Evolutionary conservation across 2,888 invertebrate species (phyloP).

Genomic region (Tachina fera): DNA sequence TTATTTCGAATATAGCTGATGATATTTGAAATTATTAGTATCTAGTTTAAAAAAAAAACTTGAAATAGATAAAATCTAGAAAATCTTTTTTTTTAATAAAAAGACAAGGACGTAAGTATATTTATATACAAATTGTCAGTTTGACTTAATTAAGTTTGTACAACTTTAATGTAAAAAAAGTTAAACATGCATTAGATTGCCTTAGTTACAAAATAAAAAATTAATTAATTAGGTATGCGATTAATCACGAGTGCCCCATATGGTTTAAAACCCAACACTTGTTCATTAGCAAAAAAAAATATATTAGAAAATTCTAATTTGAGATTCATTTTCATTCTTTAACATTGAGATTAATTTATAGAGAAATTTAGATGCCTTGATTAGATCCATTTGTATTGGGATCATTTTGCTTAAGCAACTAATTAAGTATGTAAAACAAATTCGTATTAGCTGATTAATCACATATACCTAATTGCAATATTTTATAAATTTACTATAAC

Average conservation of each 20-base stretch:
- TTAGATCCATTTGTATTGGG: too few species aligned
- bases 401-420: too few species aligned
- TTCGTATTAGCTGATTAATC: background rate
- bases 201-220: conserved; percentile 47
- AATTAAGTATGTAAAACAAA: too few species aligned
- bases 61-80: background rate
- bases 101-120: conserved; percentile 36
- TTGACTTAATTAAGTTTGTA: conserved; percentile 19
- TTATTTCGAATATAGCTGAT: background rate
- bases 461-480: background rate
- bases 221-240: background rate
- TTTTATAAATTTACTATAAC: conserved; percentile 21
- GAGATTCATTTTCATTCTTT: too few species aligned
- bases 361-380: too few species aligned
- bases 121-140: conserved; percentile 9
- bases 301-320: too few species aligned
- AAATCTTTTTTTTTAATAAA: background rate
- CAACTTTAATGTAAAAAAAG: conserved; percentile 8
- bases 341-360: too few species aligned
- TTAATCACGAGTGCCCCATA: background rate
- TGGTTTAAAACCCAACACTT: background rate
- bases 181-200: conserved; percentile 29
- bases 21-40: background rate
- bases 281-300: too few species aligned
- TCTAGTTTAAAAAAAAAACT: background rate